Base-by-base conservation (phyloP, 1,140 invertebrate species). In the Bombus difficillimus region DNA sequence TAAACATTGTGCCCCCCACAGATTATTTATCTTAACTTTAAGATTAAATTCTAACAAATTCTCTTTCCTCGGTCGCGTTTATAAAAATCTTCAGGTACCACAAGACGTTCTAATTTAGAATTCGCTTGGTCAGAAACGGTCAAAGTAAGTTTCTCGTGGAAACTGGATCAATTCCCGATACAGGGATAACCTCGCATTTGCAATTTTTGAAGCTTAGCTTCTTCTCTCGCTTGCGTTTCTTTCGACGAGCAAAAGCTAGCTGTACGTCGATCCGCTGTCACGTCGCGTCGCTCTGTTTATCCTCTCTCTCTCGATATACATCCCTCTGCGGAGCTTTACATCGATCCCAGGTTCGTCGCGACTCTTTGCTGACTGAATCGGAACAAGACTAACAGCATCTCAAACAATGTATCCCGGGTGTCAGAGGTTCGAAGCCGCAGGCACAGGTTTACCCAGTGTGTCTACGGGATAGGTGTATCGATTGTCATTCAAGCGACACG, bases 331-430 rank as follows among this genome's bases (percentile, higher is more conserved):
- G 69, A 43, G 79, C 88, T 80, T 79, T 81, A 76, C 74, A 88
- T 89, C 87, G 87, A 89, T 89, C 88, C 64, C 62, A 53, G 39
- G 25, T 78, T 75, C 41, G 86, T 79, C 76, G 85, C 78, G 68
- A 86, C 83, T 89, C 88, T 89, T 89, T 89, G 88, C 88, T 78
- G 88, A 89, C 88, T 87, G 82, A 88, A 84, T 89, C 88, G 89
- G 62, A 84, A 89, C 88, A 80, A 84, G 89, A 75, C 89, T 90
- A 90, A 89, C 89, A 88, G 81, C 89, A 89, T 89, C 85, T 90
- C 89, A 90, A 90, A 90, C 88, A 90, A 90, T 88, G 88, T 90
- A 89, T 85, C 85, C 78, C 74, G 78, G 53, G 81, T 87, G 89
- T 89, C 88, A 66, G 79, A 82, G 88, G 83, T 85, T 76, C 74